These are phyloP conservation scores for Nymphalis polychloros DNA, from an alignment of 2,888 invertebrate species.

Conservation along the genomic window DNA sequence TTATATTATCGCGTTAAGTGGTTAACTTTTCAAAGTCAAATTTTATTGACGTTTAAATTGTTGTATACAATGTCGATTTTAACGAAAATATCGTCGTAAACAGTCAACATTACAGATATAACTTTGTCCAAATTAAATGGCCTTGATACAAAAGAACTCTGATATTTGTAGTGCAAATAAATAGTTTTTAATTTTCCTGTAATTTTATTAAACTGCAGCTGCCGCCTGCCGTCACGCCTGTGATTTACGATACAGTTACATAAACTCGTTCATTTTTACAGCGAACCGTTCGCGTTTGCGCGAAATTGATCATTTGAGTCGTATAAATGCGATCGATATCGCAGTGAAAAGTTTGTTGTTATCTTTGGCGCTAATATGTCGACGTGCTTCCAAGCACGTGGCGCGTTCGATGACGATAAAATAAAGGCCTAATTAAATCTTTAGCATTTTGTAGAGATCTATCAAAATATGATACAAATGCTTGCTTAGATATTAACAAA, in stretches of 20 bases:
- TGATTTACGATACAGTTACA: background rate
- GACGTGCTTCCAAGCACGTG: constrained; percentile 51
- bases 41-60: background rate
- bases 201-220: background rate
- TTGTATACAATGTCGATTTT: no score
- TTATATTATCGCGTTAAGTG: background rate
- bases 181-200: background rate
- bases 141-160: background rate
- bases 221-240: background rate
- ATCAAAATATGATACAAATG: background rate
- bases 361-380: constrained; percentile 35
- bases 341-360: constrained; percentile 19
- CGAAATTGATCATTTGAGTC: constrained; percentile 23
- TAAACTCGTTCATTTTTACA: constrained; percentile 6
- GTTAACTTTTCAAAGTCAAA: background rate
- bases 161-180: background rate
- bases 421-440: constrained; percentile 20
- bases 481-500: background rate
- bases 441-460: constrained; percentile 8
- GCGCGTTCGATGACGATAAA: constrained; percentile 15
- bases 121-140: no score
- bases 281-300: background rate
- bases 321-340: constrained; percentile 28
- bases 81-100: no score
- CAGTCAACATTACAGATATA: no score